phyloP scores from a whole-genome alignment of 2,113 vertebrate genomes.

The Scophthalmus maximus region DNA sequence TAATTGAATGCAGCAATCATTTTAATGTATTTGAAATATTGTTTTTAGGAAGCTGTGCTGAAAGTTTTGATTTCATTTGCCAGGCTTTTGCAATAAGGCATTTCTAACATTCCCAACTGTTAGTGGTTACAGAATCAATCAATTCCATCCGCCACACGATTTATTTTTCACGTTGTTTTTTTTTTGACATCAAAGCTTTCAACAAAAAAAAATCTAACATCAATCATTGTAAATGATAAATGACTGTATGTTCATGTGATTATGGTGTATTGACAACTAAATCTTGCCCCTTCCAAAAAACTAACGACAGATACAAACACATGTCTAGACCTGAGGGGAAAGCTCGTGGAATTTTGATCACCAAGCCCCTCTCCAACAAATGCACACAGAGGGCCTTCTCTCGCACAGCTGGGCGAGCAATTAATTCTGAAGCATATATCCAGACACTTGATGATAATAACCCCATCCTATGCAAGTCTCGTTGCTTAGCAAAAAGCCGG shows the following conservation, averaged over 20 bases:
- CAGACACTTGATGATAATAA: constrained; percentile 69
- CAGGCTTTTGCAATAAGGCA: background rate
- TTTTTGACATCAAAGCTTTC: background rate
- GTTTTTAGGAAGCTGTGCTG: background rate
- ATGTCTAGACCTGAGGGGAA: background rate
- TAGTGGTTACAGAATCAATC: background rate
- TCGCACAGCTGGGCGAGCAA: constrained; percentile 70
- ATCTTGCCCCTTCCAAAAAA: background rate
- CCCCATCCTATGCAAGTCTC: constrained; percentile 52
- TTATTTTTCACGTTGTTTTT: no score
- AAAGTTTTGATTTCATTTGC: background rate
- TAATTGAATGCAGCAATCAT: background rate
- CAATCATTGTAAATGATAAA: background rate
- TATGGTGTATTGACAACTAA: background rate
- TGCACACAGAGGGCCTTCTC: constrained; percentile 21
- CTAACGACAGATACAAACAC: background rate
- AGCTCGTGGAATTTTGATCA: constrained; percentile 11
- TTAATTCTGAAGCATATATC: constrained; percentile 65
- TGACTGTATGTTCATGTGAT: background rate
- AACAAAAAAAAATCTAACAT: background rate
- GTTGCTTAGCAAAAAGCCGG: constrained; percentile 52
- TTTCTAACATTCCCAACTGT: background rate
- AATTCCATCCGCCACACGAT: no score
- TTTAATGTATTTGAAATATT: background rate
- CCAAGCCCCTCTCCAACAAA: constrained; percentile 14